These are phyloP conservation scores for Sylvicola cinctus DNA, from an alignment of 2,888 invertebrate species.

Conservation along the genomic window DNA sequence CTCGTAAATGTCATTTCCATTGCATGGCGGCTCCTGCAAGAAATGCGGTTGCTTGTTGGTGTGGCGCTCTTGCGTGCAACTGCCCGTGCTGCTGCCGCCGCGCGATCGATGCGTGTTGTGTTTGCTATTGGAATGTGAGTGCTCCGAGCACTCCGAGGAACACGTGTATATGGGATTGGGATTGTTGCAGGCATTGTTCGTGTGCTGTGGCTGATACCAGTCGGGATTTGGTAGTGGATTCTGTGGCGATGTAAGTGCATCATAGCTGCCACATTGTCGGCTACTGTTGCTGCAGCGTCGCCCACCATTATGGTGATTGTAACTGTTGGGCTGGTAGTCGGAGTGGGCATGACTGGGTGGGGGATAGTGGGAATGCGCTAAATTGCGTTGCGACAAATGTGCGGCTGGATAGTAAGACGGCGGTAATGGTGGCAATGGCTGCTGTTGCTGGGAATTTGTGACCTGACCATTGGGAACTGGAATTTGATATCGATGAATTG, in stretches of 20 bases:
- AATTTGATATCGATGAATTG: slow-evolving; percentile 21
- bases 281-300: not conserved
- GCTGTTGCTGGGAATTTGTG: slow-evolving; percentile 19
- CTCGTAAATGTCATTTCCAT: slow-evolving; percentile 11
- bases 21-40: not conserved
- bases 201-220: slow-evolving; percentile 20
- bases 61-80: not conserved
- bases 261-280: slow-evolving; percentile 23
- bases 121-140: slow-evolving; percentile 15
- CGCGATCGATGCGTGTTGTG: not conserved
- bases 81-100: not conserved
- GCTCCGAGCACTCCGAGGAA: slow-evolving; percentile 27
- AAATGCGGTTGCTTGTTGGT: not conserved
- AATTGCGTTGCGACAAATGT: slow-evolving; percentile 4
- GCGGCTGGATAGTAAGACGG: not conserved
- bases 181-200: slow-evolving; percentile 13
- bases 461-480: slow-evolving; percentile 13
- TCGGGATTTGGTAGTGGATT: slow-evolving; percentile 18
- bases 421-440: slow-evolving; percentile 16
- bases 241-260: slow-evolving; percentile 22
- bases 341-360: slow-evolving; percentile 20
- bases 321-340: slow-evolving; percentile 19
- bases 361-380: slow-evolving; percentile 22
- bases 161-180: slow-evolving; percentile 24
- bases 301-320: too few species aligned